Percentiles rank a stretch among this genome's conserved stretches.
These are phyloP conservation scores for Rhabdornis inornatus DNA, from an alignment of 2,113 vertebrate species.

Conservation along the genomic window DNA sequence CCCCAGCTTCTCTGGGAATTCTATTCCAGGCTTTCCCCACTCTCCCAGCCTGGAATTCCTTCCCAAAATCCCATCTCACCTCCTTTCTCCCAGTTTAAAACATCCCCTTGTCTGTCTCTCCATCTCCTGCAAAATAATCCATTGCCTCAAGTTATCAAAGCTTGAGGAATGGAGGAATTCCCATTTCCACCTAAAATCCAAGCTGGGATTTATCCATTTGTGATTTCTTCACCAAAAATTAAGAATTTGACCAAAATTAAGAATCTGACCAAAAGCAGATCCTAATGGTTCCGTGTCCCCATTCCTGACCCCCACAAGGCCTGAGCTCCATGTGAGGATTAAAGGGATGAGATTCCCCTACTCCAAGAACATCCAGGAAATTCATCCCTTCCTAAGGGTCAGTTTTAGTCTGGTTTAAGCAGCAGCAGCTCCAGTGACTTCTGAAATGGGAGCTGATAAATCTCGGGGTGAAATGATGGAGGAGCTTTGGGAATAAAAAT, in stretches of 20 bases:
- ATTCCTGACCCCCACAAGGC: not conserved
- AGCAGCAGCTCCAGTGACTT: not conserved
- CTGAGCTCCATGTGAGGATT: rapidly evolving
- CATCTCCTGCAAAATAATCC: too few species aligned
- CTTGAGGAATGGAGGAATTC: not conserved
- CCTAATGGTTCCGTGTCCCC: not conserved
- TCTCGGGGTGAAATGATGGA: rapidly evolving
- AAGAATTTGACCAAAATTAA: not conserved
- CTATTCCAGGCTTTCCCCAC: not conserved
- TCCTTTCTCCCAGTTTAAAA: not conserved
- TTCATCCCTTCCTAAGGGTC: not conserved
- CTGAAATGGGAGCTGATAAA: not conserved
- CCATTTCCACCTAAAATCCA: not conserved
- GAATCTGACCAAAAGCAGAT: not conserved
- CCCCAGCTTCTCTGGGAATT: not conserved
- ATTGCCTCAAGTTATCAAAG: not conserved
- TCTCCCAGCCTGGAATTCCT: not conserved
- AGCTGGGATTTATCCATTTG: not conserved
- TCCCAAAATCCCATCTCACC: not conserved
- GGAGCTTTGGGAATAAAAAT: not conserved
- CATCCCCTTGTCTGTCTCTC: not conserved
- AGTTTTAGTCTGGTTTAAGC: not conserved
- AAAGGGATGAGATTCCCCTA: rapidly evolving
- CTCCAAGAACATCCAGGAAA: not conserved
- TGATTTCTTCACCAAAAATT: not conserved